A percentile compares a stretch with the other conserved stretches of the same genome.
phyloP scores from a whole-genome alignment of 2,113 vertebrate genomes.

The Tapirus terrestris region DNA sequence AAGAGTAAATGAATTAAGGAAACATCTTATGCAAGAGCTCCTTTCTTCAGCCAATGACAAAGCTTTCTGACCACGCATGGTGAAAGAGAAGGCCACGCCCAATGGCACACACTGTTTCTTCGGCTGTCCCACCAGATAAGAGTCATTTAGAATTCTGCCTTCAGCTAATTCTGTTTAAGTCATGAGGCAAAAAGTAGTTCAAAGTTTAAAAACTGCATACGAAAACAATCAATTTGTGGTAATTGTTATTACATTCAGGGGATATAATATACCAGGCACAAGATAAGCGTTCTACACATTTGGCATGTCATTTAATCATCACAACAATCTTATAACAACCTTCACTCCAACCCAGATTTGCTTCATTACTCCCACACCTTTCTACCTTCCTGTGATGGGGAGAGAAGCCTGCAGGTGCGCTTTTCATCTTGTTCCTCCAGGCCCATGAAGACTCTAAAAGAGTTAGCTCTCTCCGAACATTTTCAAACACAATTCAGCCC shows the following conservation, averaged over 20 bases:
- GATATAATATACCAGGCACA: neutral
- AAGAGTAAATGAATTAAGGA: neutral
- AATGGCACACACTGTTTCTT: neutral
- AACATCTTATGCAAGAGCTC: neutral
- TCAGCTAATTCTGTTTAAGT: neutral
- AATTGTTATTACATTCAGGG: neutral
- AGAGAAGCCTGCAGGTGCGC: neutral
- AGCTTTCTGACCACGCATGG: neutral
- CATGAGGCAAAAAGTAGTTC: neutral
- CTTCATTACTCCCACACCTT: too few species aligned
- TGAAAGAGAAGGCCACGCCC: neutral
- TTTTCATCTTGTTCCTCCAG: neutral
- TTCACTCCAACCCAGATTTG: neutral
- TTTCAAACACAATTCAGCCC: neutral
- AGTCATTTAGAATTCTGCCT: neutral
- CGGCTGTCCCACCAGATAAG: neutral
- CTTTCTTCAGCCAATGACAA: neutral
- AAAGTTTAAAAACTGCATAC: neutral
- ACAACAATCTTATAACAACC: neutral
- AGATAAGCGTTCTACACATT: neutral
- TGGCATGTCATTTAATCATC: neutral
- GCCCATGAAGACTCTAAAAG: neutral
- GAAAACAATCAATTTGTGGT: neutral
- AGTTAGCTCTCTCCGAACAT: neutral
- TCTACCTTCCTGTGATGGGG: neutral